phyloP scores from a whole-genome alignment of 2,113 vertebrate genomes.

The Edolisoma coerulescens region DNA sequence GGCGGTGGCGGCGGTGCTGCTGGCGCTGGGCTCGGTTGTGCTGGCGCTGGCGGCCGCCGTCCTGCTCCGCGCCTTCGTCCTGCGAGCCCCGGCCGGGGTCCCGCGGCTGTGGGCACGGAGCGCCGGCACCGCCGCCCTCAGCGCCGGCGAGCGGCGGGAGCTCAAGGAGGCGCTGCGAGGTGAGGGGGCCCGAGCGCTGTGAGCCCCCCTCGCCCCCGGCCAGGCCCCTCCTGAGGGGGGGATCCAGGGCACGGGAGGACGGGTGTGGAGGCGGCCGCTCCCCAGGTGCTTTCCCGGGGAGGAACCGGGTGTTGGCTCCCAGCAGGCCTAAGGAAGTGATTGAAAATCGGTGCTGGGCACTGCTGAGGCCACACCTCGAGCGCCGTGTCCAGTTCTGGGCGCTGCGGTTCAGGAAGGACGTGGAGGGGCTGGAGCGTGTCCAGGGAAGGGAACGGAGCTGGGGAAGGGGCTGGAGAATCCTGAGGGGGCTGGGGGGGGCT shows the following conservation, averaged over 20 bases:
- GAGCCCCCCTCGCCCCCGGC: neutral
- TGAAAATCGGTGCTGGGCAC: neutral
- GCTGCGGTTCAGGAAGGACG: neutral
- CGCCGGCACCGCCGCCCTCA: neutral
- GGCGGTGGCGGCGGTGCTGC: rapidly evolving
- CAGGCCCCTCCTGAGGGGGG: neutral
- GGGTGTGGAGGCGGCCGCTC: neutral
- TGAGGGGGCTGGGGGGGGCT: neutral
- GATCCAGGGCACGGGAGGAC: neutral
- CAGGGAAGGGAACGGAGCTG: neutral
- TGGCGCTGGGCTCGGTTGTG: neutral
- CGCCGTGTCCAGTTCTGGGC: neutral
- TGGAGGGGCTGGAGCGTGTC: neutral
- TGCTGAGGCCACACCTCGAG: neutral
- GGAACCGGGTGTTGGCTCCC: neutral
- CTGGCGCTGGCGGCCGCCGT: neutral
- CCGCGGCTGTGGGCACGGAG: neutral
- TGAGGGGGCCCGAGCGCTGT: slow-evolving; percentile 25
- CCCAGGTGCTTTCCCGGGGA: neutral
- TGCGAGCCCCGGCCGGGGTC: neutral
- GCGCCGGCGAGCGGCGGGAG: slow-evolving; percentile 13
- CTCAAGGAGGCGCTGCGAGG: slow-evolving; percentile 70
- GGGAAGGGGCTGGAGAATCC: neutral
- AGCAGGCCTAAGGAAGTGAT: neutral
- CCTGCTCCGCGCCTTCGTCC: slow-evolving; percentile 6